Base-by-base conservation (phyloP, 1,140 invertebrate species). In the Halyomorpha halys region DNA sequence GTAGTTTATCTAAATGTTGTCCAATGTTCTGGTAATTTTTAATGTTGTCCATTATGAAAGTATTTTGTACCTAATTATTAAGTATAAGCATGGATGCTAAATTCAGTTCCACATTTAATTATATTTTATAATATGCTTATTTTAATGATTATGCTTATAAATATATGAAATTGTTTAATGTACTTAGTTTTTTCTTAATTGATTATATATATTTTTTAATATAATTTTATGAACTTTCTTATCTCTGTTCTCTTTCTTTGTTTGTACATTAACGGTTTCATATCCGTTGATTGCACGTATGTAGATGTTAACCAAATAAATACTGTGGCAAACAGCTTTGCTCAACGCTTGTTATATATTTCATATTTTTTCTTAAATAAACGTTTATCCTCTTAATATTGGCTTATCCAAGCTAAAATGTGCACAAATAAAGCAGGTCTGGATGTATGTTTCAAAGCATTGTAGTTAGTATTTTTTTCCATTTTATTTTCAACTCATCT, bases 261-360 rank as follows among this genome's bases (percentile, higher is more conserved):
- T 49, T 49, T 49, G 47, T 49, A 49, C 47, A 49, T 49, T 49
- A 49, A 49, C 47, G 47, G 47, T 49, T 49, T 49, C 47, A 49
- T 49, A 49, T 49, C 47, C 47, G 47, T 49, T 49, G n/a, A 49
- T 49, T 49, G 47, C 47, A 49, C 47, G 47, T 49, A 19, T 49
- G 21, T 18, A 19, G 21, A 21, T 49, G n/a, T 49, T 49, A 19
- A 49, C 47, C 47, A 21, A 49, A 49, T 49, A 19, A 49, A 49
- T 49, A 19, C 21, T 49, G 21, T 49, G 47, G 47, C n/a, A 49
- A 49, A 49, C 47, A 49, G 47, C 47, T 49, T 49, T 49, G 47
- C 47, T 49, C 47, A 49, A 49, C 47, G 47, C 47, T 49, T 49
- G n/a, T 49, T 49, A 49, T 49, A 19, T 49, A 19, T 21, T 19